Evolutionary conservation across 2,113 vertebrate species (phyloP).

Genomic region (Jacana jacana): DNA sequence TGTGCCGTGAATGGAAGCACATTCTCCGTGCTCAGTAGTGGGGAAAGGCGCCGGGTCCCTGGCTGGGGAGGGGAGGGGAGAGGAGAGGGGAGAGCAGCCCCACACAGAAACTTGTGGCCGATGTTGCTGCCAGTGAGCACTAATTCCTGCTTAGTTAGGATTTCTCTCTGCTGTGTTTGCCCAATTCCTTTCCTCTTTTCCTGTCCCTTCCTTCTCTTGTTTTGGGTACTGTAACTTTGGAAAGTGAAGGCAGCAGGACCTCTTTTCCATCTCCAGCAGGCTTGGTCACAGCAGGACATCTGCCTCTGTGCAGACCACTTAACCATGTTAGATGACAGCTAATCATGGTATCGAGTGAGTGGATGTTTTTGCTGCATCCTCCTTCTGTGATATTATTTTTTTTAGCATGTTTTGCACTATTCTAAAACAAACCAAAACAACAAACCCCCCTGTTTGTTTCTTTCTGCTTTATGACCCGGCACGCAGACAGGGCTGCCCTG

Average conservation of each 20-base stretch:
- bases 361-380: background rate
- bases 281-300: background rate
- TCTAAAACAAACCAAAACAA: background rate
- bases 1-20: background rate
- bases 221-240: background rate
- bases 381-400: background rate
- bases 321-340: background rate
- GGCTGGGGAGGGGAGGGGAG: no score
- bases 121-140: background rate
- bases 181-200: background rate
- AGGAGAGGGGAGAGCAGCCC: background rate
- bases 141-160: background rate
- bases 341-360: background rate
- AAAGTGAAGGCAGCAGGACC: background rate
- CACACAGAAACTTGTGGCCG: background rate
- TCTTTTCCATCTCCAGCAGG: background rate
- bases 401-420: background rate
- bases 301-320: background rate
- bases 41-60: background rate
- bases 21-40: rapidly evolving
- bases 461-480: background rate
- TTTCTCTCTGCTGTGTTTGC: background rate
- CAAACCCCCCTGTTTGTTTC: background rate
- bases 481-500: background rate
- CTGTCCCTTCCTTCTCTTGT: background rate